Percentiles rank a stretch among this genome's conserved stretches.
Conservation (phyloP, 2,888 invertebrate species). For the Agapostemon virescens region DNA sequence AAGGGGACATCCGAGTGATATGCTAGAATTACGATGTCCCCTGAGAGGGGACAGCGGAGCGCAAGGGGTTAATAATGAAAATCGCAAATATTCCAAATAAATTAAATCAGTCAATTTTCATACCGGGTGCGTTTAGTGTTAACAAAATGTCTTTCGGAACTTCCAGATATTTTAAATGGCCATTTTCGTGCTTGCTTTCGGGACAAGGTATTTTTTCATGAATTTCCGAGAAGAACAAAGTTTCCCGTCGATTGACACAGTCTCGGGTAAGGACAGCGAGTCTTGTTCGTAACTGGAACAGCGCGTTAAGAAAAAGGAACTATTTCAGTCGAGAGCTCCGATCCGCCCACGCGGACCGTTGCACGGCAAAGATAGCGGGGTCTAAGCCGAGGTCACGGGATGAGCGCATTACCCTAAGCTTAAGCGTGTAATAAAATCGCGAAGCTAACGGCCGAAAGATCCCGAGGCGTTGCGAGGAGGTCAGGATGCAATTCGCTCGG, state of each 20-base stretch:
- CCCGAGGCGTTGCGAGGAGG: conserved; percentile 51
- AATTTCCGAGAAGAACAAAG: not conserved
- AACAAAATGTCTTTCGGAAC: too few relatives aligned
- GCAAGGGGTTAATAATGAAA: too few relatives aligned
- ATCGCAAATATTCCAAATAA: too few relatives aligned
- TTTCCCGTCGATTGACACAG: not conserved
- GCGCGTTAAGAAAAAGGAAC: not conserved
- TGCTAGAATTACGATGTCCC: too few relatives aligned
- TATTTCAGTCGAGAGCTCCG: conserved; percentile 32
- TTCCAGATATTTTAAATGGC: too few relatives aligned
- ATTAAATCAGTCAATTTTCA: too few relatives aligned
- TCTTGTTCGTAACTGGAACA: conserved; percentile 16
- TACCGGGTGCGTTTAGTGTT: too few relatives aligned
- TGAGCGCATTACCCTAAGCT: conserved; percentile 68
- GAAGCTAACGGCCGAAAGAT: conserved; percentile 64
- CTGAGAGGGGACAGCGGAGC: too few relatives aligned
- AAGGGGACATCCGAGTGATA: too few relatives aligned
- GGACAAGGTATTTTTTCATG: not conserved
- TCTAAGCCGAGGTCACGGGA: conserved; percentile 68
- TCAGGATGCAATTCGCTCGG: conserved; percentile 43
- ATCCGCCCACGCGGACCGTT: conserved; percentile 54
- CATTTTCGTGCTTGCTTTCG: too few relatives aligned
- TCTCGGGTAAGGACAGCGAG: not conserved
- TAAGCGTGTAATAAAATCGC: conserved; percentile 68
- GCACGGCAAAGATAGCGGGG: conserved; percentile 64